A percentile compares a stretch with the other conserved stretches of the same genome.
phyloP scores from a whole-genome alignment of 2,113 vertebrate species.

The Prinia subflava region DNA sequence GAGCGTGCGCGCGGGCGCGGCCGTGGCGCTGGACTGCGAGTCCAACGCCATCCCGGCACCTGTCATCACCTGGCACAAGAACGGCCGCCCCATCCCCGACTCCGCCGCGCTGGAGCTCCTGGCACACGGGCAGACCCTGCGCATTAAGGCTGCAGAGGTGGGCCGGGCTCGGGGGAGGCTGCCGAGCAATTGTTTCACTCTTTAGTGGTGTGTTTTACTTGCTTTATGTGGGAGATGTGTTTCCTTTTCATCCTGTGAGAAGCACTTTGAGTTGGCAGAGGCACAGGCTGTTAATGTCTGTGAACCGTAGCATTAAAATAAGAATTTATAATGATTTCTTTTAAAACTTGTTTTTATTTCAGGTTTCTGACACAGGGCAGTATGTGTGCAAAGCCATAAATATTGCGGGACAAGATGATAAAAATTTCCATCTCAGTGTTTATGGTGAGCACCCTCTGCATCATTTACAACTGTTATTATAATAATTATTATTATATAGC shows the following conservation, averaged over 20 bases:
- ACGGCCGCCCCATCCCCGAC: conserved; percentile 75
- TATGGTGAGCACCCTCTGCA: conserved; percentile 77
- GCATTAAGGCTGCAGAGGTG: conserved; percentile 85
- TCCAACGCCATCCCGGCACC: conserved; percentile 92
- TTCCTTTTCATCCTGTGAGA: background rate
- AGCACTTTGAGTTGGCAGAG: background rate
- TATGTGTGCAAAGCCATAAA: conserved; percentile 95
- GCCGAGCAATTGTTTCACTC: background rate
- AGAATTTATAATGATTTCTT: background rate
- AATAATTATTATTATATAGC: background rate
- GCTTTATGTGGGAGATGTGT: background rate
- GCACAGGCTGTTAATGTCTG: background rate
- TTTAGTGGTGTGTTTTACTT: background rate
- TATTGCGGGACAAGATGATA: conserved; percentile 91
- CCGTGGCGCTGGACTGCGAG: conserved; percentile 82
- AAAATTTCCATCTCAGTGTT: conserved; percentile 94
- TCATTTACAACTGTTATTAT: background rate
- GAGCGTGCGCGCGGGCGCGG: conserved; percentile 77
- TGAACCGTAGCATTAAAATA: background rate
- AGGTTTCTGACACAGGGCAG: conserved; percentile 95
- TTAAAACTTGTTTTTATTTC: conserved; percentile 43
- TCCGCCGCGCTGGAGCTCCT: conserved; percentile 74
- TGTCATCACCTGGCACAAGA: conserved; percentile 91
- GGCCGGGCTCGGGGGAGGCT: background rate
- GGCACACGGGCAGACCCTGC: conserved; percentile 80